Evolutionary conservation across 2,113 vertebrate species (phyloP), one percentile per base, ranked within the genome.

Genomic region (Callopanchax toddi): DNA sequence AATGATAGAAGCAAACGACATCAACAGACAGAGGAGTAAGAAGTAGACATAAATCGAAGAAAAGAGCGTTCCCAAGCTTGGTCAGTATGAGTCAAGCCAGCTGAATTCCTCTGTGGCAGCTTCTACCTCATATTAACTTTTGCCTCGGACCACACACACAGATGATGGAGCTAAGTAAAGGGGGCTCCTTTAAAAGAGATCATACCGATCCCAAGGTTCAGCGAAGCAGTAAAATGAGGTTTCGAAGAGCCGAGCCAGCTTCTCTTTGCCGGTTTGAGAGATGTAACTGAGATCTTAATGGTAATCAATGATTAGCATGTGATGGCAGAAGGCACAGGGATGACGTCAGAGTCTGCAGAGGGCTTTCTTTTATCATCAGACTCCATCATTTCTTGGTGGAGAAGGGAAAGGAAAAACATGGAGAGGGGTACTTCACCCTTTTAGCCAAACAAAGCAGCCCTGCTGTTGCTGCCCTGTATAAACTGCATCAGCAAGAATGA

Each of bases 381-480:
- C 39, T 67, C 21, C 53, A 56, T 67, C 54, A 46, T 78, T 68
- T 75, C 56, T 51, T 32, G 60, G 57, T 23, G 17, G 22, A 36
- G 39, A 59, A 60, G 40, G 10, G 16, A n/a, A n/a, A 52, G 20
- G 5, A 52, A 63, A 76, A 81, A 53, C n/a, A 48, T 2, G 58
- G 50, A 59, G 49, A 26, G 13, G 50, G 71, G 50, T 53, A 21
- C 55, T 59, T 56, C 49, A 22, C 20, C n/a, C 45, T 57, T 37
- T 46, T 13, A 73, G 78, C 77, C 86, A 90, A 88, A 85, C 80
- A 81, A 84, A 87, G 84, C 74, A 81, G n/a, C 42, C 51, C 46
- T 60, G 72, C 67, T 60, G 68, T 67, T 57, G 52, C 67, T 32
- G 53, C 32, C 58, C 39, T 57, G 61, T 52, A 60, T 67, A 79